Base-by-base conservation (phyloP, 2,797 vertebrate genomes). In the Glyptemys insculpta region DNA sequence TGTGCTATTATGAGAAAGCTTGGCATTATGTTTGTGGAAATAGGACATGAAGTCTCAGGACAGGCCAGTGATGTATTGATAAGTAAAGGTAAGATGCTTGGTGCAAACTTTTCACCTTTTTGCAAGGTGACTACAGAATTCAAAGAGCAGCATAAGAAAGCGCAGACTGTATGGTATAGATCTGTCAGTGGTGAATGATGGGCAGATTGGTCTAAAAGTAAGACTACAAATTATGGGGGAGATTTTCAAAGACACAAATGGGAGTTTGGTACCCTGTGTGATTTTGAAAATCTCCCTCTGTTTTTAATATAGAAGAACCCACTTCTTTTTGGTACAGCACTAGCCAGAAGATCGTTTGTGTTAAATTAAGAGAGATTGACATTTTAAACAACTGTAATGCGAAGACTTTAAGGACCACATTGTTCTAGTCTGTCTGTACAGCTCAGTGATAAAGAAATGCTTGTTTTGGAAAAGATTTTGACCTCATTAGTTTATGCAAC, bases 121-220 rank as follows among this genome's bases (percentile, higher is more conserved):
- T 1, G 78, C 78, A 79, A 68, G 50, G 80, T 0, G 12, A 57
- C 80, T 29, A 6, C 49, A 52, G 87, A 2, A 53, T 78, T 79
- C 54, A 88, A 53, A 0, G 0, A 12, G 72, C 50, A 72, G 50
- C 21, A 34, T 72, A 41, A 56, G 57, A 31, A 59, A 59, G 57
- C 57, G 6, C 34, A 11, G 2, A 0, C 52, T 2, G 2, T 23
- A 1, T 34, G 12, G 65, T 21, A 2, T 6, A 27, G 85, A 7
- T 0, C 6, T 4, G 49, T 8, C 74, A 79, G 44, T 0, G 1
- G 59, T 41, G 41, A 81, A 7, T 44, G 9, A 41, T 19, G 9
- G 5, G 21, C 19, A 9, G 21, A 81, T 6, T 5, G 31, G 34
- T 49, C 27, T 44, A 79, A 86, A 87, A 79, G n/a, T 41, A 90